Evolutionary conservation across 2,797 vertebrate species (phyloP), one percentile per base, ranked within the genome.

Genomic region (Paedocypris micromegethes): DNA sequence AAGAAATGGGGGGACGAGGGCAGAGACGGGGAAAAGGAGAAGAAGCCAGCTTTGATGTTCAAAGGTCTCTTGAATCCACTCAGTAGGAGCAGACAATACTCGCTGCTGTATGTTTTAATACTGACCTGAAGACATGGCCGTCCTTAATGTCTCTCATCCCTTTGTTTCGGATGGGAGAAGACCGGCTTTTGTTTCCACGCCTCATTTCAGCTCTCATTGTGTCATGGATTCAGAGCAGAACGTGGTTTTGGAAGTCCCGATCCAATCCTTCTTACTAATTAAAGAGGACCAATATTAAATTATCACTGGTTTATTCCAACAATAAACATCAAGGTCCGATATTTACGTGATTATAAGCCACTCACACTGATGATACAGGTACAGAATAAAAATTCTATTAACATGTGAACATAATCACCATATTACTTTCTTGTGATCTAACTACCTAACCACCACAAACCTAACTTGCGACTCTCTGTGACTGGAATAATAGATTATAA

Each of bases 21-120:
- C 23, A 23, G 23, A 72, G 58, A 54, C 9, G 3, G 39, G 55
- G 52, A 43, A 44, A 68, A 66, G 52, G 72, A 61, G 52, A 64
- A 40, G 51, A 43, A 76, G 48, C 43, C 55, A 58, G 57, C 57
- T 68, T 64, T 64, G 70, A 76, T 68, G 62, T 69, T 44, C 53
- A 58, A 68, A 64, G 59, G 61, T 65, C 54, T 52, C 48, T 66
- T 55, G 48, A 55, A 70, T 70, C 53, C 68, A 63, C 68, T 70
- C 61, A 73, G 40, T 51, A 67, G 66, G 63, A 69, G 48, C 50
- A 62, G 48, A 61, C 44, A 56, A 68, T 60, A 72, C 55, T 45
- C 62, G 57, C 53, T 43, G 44, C 47, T 61, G 52, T 62, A 42
- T 67, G 57, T 67, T 62, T 57, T 58, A 70, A 58, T 6, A 60